These are phyloP conservation scores for Dasypogon diadema DNA, from an alignment of 2,888 invertebrate species.

Conservation along the genomic window DNA sequence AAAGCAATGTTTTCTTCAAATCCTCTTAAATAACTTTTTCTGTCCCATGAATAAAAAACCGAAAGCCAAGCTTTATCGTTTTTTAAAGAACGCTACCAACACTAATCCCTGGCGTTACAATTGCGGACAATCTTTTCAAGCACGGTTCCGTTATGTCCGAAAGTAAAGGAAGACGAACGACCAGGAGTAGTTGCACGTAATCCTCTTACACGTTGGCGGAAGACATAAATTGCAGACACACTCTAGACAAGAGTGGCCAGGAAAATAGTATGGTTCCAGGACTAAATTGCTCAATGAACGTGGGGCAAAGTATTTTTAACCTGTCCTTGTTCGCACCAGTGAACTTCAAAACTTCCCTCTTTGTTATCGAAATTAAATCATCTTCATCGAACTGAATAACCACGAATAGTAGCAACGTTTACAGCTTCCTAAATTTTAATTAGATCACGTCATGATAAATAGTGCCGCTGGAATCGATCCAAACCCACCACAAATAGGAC, in stretches of 20 bases:
- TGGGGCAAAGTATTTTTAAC: neutral
- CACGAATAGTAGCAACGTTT: neutral
- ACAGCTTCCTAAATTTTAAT: neutral
- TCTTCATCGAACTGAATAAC: neutral
- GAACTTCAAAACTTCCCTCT: neutral
- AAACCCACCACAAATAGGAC: neutral
- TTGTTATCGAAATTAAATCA: constrained; percentile 5
- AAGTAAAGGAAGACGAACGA: constrained; percentile 40
- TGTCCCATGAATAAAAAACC: constrained; percentile 29
- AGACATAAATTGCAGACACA: constrained; percentile 29
- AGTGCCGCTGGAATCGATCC: neutral
- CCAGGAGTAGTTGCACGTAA: constrained; percentile 36
- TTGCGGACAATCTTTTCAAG: constrained; percentile 44
- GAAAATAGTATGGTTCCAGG: neutral
- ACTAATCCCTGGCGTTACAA: constrained; percentile 30
- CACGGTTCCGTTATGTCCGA: constrained; percentile 30
- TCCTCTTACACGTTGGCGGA: constrained; percentile 29
- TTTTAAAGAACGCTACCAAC: constrained; percentile 24
- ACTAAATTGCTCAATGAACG: neutral
- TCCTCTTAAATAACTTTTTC: constrained; percentile 46
- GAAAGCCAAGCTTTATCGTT: constrained; percentile 24
- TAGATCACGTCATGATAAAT: too few relatives aligned
- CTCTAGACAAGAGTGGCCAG: neutral
- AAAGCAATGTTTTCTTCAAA: constrained; percentile 36
- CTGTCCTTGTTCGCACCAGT: too few relatives aligned